Conservation (phyloP, 2,113 vertebrate genomes). For the Sinocyclocheilus anophthalmus region DNA sequence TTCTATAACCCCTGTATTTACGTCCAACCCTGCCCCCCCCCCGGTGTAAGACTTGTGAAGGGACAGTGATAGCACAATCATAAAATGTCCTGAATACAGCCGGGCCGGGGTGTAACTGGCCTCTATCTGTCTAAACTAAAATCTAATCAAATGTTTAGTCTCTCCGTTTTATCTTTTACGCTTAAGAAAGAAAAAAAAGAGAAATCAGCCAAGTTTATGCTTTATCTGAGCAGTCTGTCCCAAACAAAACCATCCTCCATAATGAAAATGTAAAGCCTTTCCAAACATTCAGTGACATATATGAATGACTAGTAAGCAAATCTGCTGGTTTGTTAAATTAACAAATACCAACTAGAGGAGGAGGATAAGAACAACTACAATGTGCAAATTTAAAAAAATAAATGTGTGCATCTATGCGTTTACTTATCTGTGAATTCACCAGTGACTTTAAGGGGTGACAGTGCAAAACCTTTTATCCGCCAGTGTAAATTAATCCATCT, state of each 20-base stretch:
- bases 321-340: neutral
- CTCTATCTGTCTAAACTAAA: slow-evolving; percentile 41
- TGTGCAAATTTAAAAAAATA: neutral
- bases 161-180: slow-evolving; percentile 28
- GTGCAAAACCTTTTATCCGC: neutral
- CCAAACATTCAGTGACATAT: neutral
- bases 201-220: slow-evolving; percentile 33
- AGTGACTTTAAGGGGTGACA: neutral
- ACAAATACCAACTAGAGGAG: neutral
- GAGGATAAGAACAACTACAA: neutral
- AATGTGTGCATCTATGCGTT: neutral
- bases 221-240: slow-evolving; percentile 35
- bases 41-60: neutral
- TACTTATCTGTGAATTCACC: neutral
- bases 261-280: slow-evolving; percentile 25
- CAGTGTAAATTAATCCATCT: neutral
- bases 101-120: slow-evolving; percentile 10
- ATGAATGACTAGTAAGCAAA: neutral
- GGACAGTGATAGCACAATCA: slow-evolving; percentile 17
- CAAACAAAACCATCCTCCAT: neutral
- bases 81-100: slow-evolving; percentile 43
- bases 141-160: slow-evolving; percentile 56
- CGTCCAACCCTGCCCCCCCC: no score
- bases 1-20: no score
- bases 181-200: neutral